phyloP scores from a whole-genome alignment of 2,113 vertebrate genomes.

The Arvicanthis niloticus region DNA sequence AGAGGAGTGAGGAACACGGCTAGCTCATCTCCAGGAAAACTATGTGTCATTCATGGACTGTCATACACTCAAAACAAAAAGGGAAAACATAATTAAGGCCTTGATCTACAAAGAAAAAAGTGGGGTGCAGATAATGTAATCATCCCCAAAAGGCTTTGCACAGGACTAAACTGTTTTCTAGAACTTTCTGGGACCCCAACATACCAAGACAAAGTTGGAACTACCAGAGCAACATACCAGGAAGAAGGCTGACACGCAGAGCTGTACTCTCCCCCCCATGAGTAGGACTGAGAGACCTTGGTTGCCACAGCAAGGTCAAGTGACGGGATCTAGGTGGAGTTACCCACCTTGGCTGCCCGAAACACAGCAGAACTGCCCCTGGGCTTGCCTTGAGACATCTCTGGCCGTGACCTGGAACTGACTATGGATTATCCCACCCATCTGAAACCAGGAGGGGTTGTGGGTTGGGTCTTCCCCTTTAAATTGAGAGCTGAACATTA shows the following conservation, averaged over 20 bases:
- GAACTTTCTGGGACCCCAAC: neutral
- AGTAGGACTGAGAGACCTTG: too few species aligned
- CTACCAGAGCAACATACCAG: neutral
- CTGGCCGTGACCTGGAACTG: too few species aligned
- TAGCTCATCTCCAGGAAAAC: neutral
- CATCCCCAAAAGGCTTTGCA: neutral
- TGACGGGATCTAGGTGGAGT: too few species aligned
- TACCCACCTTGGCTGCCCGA: too few species aligned
- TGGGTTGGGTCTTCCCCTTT: too few species aligned
- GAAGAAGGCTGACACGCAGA: neutral
- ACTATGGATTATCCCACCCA: too few species aligned
- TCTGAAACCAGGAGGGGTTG: too few species aligned
- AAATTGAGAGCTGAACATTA: too few species aligned
- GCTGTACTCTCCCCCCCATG: too few species aligned
- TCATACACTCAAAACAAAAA: neutral
- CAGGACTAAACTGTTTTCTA: constrained; percentile 29
- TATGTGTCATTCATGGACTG: neutral
- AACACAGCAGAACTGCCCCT: too few species aligned
- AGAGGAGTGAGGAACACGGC: neutral
- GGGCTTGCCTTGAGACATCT: too few species aligned
- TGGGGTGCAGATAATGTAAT: neutral
- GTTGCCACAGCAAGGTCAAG: too few species aligned
- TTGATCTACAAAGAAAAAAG: neutral
- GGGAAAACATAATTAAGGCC: neutral
- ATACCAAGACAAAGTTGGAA: neutral